Conservation (phyloP, 2,797 vertebrate genomes). For the Benthosema pterotum region DNA sequence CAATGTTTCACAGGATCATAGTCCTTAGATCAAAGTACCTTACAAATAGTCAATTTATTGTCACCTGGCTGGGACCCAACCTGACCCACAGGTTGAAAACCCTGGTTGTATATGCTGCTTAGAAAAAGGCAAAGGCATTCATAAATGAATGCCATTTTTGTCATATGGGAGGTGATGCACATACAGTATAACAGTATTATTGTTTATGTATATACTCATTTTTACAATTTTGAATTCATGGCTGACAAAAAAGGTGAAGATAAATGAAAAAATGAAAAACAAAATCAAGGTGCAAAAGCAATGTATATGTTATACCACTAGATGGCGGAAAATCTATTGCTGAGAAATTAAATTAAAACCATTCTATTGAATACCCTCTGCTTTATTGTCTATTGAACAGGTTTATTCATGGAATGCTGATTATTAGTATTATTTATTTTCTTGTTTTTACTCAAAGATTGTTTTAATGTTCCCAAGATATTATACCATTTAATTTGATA, state of each 20-base stretch:
- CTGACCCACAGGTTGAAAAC: too few species aligned
- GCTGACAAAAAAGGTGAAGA: conserved; percentile 3
- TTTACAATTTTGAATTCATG: conserved; percentile 7
- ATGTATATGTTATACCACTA: conserved; percentile 49
- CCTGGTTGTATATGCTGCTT: not conserved
- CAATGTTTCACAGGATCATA: too few species aligned
- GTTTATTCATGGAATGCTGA: conserved; percentile 1
- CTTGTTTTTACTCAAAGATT: not conserved
- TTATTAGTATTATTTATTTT: not conserved
- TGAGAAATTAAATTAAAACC: conserved; percentile 3
- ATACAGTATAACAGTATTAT: conserved; percentile 3
- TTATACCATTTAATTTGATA: not conserved
- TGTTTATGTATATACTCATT: not conserved
- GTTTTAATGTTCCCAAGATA: not conserved
- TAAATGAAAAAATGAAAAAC: conserved; percentile 7
- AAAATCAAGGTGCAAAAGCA: conserved; percentile 9
- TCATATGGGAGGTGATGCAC: not conserved
- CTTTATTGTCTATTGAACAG: conserved; percentile 16
- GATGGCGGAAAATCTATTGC: conserved; percentile 52
- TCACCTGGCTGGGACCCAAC: too few species aligned
- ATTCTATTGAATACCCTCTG: conserved; percentile 7
- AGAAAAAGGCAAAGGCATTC: not conserved
- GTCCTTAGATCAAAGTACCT: too few species aligned
- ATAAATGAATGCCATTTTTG: not conserved
- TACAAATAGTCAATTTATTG: too few species aligned